Evolutionary conservation across 2,113 vertebrate species (phyloP).

Genomic region (Hippocampus zosterae): DNA sequence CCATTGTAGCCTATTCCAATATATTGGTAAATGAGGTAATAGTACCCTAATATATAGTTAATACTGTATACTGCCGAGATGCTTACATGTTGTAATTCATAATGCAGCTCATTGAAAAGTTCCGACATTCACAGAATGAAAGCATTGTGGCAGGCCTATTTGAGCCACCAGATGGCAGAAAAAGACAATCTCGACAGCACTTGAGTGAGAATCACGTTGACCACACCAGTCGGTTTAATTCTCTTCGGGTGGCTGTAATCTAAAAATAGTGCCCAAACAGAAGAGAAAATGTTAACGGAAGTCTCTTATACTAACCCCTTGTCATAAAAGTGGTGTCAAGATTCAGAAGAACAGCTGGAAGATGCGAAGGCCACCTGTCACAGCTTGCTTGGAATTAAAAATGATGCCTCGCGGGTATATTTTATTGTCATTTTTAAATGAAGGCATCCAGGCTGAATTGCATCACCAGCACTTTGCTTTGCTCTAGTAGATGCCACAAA

Average conservation of each 20-base stretch:
- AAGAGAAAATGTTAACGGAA: neutral
- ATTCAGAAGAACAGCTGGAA: constrained; percentile 6
- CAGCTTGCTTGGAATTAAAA: constrained; percentile 4
- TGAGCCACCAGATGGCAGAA: constrained; percentile 50
- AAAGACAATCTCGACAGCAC: constrained; percentile 5
- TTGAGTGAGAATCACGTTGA: neutral
- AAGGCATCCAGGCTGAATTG: constrained; percentile 4
- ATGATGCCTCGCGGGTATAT: constrained; percentile 2
- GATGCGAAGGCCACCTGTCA: constrained; percentile 14
- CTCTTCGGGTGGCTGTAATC: neutral
- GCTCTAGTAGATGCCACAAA: neutral
- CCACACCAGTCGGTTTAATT: constrained; percentile 4
- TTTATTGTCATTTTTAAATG: constrained; percentile 19
- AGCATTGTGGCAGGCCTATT: neutral
- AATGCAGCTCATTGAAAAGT: no score
- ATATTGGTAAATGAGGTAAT: no score
- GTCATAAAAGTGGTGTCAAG: constrained; percentile 6
- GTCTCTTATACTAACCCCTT: neutral
- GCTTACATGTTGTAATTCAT: no score
- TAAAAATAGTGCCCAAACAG: constrained; percentile 4
- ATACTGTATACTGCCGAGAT: no score
- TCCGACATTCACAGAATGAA: no score
- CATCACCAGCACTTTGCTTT: constrained; percentile 12
- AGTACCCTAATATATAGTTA: no score
- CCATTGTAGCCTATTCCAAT: no score